phyloP scores from a whole-genome alignment of 1,140 invertebrate species.

The Cotesia chilonis region DNA sequence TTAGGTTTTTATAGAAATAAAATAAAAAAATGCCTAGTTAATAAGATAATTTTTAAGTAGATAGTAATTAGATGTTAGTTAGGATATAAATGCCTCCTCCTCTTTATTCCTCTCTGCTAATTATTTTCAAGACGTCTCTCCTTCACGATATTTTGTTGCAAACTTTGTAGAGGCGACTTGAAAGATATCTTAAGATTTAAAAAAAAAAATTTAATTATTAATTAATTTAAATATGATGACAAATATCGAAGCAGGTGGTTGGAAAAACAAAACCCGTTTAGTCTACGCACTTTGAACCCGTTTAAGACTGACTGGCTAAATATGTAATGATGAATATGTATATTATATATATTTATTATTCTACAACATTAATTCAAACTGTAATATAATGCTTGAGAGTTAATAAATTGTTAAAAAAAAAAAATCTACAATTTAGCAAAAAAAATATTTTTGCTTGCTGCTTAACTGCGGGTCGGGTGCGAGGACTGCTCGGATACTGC shows the following conservation, averaged over 20 bases:
- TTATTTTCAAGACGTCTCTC: slow-evolving; percentile 23
- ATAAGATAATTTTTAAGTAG: slow-evolving; percentile 44
- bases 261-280: not conserved
- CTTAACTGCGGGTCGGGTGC: slow-evolving; percentile 57
- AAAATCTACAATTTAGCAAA: slow-evolving; percentile 23
- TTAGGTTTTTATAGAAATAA: slow-evolving; percentile 40
- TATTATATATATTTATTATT: slow-evolving; percentile 53
- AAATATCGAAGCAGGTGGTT: no score
- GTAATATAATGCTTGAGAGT: slow-evolving; percentile 47
- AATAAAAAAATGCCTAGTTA: slow-evolving; percentile 30
- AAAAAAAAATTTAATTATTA: not conserved
- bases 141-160: slow-evolving; percentile 9
- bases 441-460: slow-evolving; percentile 45
- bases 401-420: slow-evolving; percentile 10
- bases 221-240: no score
- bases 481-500: slow-evolving; percentile 53
- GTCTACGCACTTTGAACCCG: slow-evolving; percentile 47
- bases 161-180: not conserved
- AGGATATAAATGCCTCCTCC: slow-evolving; percentile 52
- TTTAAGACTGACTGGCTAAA: slow-evolving; percentile 63
- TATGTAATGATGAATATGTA: slow-evolving; percentile 46
- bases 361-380: slow-evolving; percentile 55
- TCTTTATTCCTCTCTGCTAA: slow-evolving; percentile 14
- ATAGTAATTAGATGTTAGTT: slow-evolving; percentile 51
- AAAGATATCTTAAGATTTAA: not conserved